Conservation (phyloP, 2,888 invertebrate species). For the Pherbina coryleti region DNA sequence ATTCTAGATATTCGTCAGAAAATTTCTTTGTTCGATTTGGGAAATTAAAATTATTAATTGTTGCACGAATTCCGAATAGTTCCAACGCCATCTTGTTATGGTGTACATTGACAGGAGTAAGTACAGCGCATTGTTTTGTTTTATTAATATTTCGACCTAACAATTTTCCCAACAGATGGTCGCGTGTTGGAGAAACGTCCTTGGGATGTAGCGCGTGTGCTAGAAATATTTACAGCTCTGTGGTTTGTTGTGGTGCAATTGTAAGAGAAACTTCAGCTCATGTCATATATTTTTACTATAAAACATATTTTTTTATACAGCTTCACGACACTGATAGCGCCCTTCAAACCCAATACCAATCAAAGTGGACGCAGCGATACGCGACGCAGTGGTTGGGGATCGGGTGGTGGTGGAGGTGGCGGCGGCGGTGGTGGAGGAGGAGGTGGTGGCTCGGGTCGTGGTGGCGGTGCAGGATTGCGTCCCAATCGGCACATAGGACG, state of each 20-base stretch:
- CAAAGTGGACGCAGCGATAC: constrained; percentile 41
- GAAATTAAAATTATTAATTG: too few relatives aligned
- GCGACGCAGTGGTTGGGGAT: constrained; percentile 46
- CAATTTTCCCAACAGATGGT: constrained; percentile 53
- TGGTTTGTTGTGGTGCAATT: constrained; percentile 59
- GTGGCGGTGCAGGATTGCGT: constrained; percentile 48
- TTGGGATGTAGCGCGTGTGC: constrained; percentile 58
- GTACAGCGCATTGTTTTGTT: neutral
- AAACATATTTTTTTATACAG: constrained; percentile 42
- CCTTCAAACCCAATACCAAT: constrained; percentile 53
- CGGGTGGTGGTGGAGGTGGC: constrained; percentile 50
- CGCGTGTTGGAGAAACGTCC: constrained; percentile 60
- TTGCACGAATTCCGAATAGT: neutral
- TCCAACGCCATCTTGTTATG: constrained; percentile 37
- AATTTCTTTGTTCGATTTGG: too few relatives aligned
- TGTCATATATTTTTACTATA: neutral
- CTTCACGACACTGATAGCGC: constrained; percentile 57
- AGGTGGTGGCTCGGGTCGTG: constrained; percentile 36
- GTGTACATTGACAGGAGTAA: constrained; percentile 51
- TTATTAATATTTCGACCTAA: neutral
- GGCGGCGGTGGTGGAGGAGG: constrained; percentile 47
- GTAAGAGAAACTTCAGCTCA: constrained; percentile 49
- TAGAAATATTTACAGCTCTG: constrained; percentile 55
- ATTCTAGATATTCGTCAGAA: too few relatives aligned
- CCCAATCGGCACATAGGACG: constrained; percentile 56